Base-by-base conservation (phyloP, 2,113 vertebrate species). In the Erpornis zantholeuca region DNA sequence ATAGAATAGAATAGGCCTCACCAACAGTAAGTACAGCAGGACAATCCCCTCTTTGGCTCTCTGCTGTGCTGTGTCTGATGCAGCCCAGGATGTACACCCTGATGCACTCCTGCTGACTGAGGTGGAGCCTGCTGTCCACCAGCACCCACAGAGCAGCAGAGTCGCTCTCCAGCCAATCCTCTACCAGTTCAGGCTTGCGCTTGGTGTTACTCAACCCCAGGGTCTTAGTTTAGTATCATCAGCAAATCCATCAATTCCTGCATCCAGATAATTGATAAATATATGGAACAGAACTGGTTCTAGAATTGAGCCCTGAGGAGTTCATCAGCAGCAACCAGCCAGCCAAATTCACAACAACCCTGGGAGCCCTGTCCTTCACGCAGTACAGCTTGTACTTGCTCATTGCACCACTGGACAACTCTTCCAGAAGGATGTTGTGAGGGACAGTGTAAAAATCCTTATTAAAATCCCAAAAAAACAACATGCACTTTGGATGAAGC, bases 91-190 rank as follows among this genome's bases (percentile, higher is more conserved):
- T 22, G 28, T n/a, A n/a, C n/a, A n/a, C n/a, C n/a, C n/a, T n/a
- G n/a, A n/a, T n/a, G n/a, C n/a, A n/a, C 5, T 61, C 61, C 35
- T 24, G 24, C 24, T 65, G 40, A 2, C 27, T 49, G 20, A 3
- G 4, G 1, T 5, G 40, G 2, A 59, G n/a, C 12, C 49, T 15
- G 27, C 49, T 75, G 10, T 4, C 23, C 2, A 4, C 11, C 45
- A 40, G 50, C 24, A 22, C 24, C 2, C 9, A 7, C 5, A 35
- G 35, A 20, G 4, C 10, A 59, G n/a, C 60, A 47, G 17, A n/a
- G 24, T 24, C 64, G 28, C 6, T 61, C 12, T 47, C 33, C 22
- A 21, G 22, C 13, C 35, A 38, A 38, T 49, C 22, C 23, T 57
- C 42, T 57, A 18, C 22, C 23, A 49, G 0, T 27, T 31, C 40